Evolutionary conservation across 2,797 vertebrate genomes (phyloP), one percentile per base, ranked within the genome.

Genomic region (Zenarchopterus dispar): DNA sequence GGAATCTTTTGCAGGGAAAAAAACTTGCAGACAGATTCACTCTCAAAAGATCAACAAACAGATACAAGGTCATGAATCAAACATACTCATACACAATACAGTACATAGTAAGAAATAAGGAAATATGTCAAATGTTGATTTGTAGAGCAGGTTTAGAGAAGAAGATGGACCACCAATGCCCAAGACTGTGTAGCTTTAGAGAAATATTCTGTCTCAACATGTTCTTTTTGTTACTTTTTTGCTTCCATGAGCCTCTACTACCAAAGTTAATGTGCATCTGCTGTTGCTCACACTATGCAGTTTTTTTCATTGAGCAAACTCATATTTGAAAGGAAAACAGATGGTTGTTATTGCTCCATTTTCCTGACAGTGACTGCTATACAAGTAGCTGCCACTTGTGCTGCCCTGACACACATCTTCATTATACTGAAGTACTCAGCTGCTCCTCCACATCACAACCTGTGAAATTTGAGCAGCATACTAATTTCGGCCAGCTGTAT

Each of bases 401-500:
- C 57, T 48, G 61, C 76, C 39, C 81, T 79, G 75, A 69, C 56
- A 77, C 83, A 85, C 77, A 84, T 87, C 86, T 85, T 90, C 71
- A 84, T 87, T 80, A 77, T 84, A 71, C 74, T 64, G 57, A 45
- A 73, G 66, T 55, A 50, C 75, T 79, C 73, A 50, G 61, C 59
- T 62, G 71, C 75, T 73, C 56, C 69, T 66, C 52, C 39, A 16
- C 58, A 71, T 57, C 66, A 56, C 67, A 68, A 64, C 78, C 81
- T 73, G 64, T 75, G 73, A 71, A 71, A 67, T 59, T 19, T n/a
- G 8, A 24, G 56, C 56, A 56, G 54, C 60, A 45, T 42, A 2
- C 23, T 56, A n/a, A 8, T 56, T 58, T 65, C 42, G 0, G 16
- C 28, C 75, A 80, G 67, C 76, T 78, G 81, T 45, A n/a, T n/a